These are phyloP conservation scores for Diplosoma virens DNA, from an alignment of 23 tunicate species.

Conservation along the genomic window DNA sequence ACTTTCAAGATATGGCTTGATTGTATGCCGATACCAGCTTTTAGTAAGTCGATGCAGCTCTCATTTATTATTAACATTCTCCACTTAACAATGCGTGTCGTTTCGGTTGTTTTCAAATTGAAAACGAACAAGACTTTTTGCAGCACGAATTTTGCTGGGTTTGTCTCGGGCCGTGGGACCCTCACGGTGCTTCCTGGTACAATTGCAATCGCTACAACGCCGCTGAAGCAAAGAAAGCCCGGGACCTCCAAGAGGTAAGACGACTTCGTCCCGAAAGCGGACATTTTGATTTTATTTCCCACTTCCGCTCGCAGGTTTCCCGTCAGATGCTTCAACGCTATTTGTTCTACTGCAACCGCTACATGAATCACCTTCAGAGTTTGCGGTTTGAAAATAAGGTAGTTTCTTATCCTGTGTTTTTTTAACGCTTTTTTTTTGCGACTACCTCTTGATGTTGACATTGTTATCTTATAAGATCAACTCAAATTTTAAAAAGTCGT, in stretches of 20 bases:
- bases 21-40: too few species aligned
- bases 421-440: neutral
- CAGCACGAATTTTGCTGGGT: slow-evolving; percentile 99
- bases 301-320: slow-evolving; percentile 41
- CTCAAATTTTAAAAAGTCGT: too few species aligned
- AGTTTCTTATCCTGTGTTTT: neutral
- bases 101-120: too few species aligned
- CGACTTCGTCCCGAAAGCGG: neutral
- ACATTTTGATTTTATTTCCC: neutral
- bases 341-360: slow-evolving; percentile 89
- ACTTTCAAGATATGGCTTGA: too few species aligned
- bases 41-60: too few species aligned
- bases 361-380: slow-evolving; percentile 85
- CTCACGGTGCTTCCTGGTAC: slow-evolving; percentile 97
- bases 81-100: too few species aligned
- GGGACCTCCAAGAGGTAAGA: slow-evolving; percentile 89
- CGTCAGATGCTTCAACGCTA: slow-evolving; percentile 84
- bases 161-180: slow-evolving; percentile 96
- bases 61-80: too few species aligned
- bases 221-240: slow-evolving; percentile 72
- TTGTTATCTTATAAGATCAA: too few species aligned
- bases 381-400: slow-evolving; percentile 83
- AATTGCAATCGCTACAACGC: slow-evolving; percentile 95
- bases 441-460: neutral
- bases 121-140: too few species aligned